Base-by-base conservation (phyloP, 2,888 invertebrate species). In the Leucophora obtusa region DNA sequence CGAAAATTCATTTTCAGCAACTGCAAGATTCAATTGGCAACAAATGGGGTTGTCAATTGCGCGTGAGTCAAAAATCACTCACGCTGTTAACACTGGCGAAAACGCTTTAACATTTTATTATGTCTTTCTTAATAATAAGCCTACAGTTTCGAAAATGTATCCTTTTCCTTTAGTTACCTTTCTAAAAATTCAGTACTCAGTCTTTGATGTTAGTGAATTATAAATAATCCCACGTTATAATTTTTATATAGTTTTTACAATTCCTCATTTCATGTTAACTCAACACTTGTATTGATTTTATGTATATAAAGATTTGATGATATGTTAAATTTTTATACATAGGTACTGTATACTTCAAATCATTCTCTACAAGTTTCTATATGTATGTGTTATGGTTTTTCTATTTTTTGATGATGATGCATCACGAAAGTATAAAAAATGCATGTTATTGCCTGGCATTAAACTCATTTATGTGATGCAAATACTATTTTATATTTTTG, bases 401-500 rank as follows among this genome's bases (percentile, higher is more conserved):
- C 24, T 54, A 54, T 66, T 54, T 63, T 47, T 47, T 47, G 43
- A 47, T 66, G 66, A 66, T 54, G 66, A 43, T 43, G 54, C 63
- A 63, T 63, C 50, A 51, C 33, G 38, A 17, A 59, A 59, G 15
- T 28, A 54, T 24, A 38, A 47, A 28, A 58, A 58, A 8, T 65
- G 65, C 65, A 65, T 18, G 51, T 53, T 50, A 62, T 50, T 62
- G 50, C 50, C 50, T 50, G 50, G 7, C 28, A 62, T 62, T 43
- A 21, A 62, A 62, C 28, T 28, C 15, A 28, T 43, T 60, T 24
- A 21, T 66, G 53, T 43, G 54, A 38, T 66, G 66, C 66, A 66
- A 66, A 66, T 66, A 54, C 47, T 62, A 62, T 62, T 62, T 62
- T 62, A 62, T 62, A 62, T 47, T 62, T 62, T 62, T 62, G 50